Conservation (phyloP, 2,888 invertebrate genomes). For the Patella depressa region DNA sequence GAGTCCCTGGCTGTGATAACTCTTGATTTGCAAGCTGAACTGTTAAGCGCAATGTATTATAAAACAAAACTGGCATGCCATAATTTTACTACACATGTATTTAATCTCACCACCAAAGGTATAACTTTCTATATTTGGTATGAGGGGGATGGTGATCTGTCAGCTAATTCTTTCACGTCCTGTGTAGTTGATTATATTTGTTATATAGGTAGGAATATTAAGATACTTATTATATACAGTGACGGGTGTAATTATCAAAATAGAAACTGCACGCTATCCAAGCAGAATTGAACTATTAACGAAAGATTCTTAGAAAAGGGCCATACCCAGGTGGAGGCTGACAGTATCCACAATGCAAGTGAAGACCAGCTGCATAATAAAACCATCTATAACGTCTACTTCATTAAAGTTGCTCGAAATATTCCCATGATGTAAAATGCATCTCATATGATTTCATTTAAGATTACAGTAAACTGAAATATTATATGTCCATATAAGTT, state of each 20-base stretch:
- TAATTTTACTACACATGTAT: slow-evolving; percentile 14
- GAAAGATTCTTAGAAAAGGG: neutral
- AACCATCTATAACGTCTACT: neutral
- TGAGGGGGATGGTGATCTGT: slow-evolving; percentile 8
- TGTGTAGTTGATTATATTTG: neutral
- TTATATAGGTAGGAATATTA: neutral
- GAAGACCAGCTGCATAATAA: neutral
- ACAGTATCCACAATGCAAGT: neutral
- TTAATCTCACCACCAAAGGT: neutral
- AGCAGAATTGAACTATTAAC: neutral
- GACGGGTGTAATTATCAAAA: neutral
- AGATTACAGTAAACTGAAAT: neutral
- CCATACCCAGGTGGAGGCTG: neutral
- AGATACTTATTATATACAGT: neutral
- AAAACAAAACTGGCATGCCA: slow-evolving; percentile 1
- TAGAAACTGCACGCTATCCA: neutral
- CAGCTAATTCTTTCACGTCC: neutral
- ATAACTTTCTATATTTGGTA: slow-evolving; percentile 3
- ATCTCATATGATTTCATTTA: neutral
- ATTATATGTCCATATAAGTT: neutral
- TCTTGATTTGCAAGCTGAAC: neutral
- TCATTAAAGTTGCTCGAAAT: neutral
- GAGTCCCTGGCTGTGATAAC: neutral
- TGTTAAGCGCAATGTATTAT: slow-evolving; percentile 10
- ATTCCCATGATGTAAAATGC: neutral